Conservation (phyloP, 2,797 vertebrate genomes). For the Ataeniobius toweri region DNA sequence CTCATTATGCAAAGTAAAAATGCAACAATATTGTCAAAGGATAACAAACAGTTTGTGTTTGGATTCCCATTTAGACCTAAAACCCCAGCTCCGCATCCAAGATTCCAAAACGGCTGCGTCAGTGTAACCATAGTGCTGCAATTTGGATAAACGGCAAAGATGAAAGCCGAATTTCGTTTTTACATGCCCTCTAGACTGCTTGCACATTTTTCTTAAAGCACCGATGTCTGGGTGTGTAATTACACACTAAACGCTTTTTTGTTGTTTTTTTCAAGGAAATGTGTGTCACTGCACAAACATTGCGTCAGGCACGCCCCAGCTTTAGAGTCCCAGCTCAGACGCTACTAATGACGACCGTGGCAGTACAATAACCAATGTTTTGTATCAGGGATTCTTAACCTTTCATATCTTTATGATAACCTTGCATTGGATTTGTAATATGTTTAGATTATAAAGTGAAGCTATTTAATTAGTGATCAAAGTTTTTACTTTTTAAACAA, state of each 20-base stretch:
- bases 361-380: slow-evolving; percentile 41
- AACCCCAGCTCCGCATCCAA: slow-evolving; percentile 59
- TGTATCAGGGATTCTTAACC: slow-evolving; percentile 16
- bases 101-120: slow-evolving; percentile 69
- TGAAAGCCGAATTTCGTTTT: slow-evolving; percentile 72
- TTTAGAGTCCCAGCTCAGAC: slow-evolving; percentile 30
- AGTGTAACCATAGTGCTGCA: slow-evolving; percentile 69
- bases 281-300: slow-evolving; percentile 60
- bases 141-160: slow-evolving; percentile 77
- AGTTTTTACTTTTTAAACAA: background rate
- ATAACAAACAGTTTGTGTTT: slow-evolving; percentile 70
- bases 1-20: slow-evolving; percentile 61
- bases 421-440: slow-evolving; percentile 14
- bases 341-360: slow-evolving; percentile 29
- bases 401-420: slow-evolving; percentile 1
- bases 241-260: slow-evolving; percentile 70
- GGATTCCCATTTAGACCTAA: slow-evolving; percentile 60
- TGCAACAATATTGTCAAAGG: slow-evolving; percentile 54
- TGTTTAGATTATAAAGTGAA: slow-evolving; percentile 2
- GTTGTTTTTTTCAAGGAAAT: slow-evolving; percentile 51
- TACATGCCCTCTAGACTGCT: slow-evolving; percentile 73
- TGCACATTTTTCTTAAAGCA: slow-evolving; percentile 72
- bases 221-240: slow-evolving; percentile 76
- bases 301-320: slow-evolving; percentile 1
- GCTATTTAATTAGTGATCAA: background rate